Base-by-base conservation (phyloP, 2,888 invertebrate species). In the Drosophila austrosaltans region DNA sequence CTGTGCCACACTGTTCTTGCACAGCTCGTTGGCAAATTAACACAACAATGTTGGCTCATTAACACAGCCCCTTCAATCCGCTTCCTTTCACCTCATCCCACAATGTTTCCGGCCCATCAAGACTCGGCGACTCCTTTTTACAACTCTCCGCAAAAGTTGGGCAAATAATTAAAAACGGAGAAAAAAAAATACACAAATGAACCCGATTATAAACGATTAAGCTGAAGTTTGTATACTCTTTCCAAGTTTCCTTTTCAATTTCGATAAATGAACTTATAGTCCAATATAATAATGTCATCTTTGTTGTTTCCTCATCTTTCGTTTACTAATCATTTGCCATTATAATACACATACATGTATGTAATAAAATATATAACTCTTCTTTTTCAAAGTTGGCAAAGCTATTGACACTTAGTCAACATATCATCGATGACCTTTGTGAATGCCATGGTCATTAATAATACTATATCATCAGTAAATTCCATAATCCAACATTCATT, bases 21-120 rank as follows among this genome's bases (percentile, higher is more conserved):
- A 53, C 59, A 56, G 56, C 66, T 61, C 66, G 48, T 71, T 72
- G 78, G 78, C 88, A 86, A 90, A 91, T 90, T 90, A 90, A 88
- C 90, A 91, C 90, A 89, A 90, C 91, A 91, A 91, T 90, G 88
- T 84, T 90, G 84, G 78, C 89, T 89, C 90, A 91, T 90, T 91
- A 90, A 91, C 87, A 75, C 48, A 48, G 48, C 48, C 48, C 48
- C 75, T 67, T 67, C 48, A 71, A 68, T 72, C 66, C 39, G 64
- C 62, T 1, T 8, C 36, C 53, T 28, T 53, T 36, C 64, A 2
- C 6, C 22, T 7, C 1, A 58, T 53, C 8, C 58, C 39, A 66
- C 22, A 58, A 30, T 42, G 42, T 66, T 8, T 22, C 28, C 36
- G n/a, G 8, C 12, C 20, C 4, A 1, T 30, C 44, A 40, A 42